These are phyloP conservation scores for Triplophysa tibetana DNA, from an alignment of 2,113 vertebrate genomes.

Conservation along the genomic window DNA sequence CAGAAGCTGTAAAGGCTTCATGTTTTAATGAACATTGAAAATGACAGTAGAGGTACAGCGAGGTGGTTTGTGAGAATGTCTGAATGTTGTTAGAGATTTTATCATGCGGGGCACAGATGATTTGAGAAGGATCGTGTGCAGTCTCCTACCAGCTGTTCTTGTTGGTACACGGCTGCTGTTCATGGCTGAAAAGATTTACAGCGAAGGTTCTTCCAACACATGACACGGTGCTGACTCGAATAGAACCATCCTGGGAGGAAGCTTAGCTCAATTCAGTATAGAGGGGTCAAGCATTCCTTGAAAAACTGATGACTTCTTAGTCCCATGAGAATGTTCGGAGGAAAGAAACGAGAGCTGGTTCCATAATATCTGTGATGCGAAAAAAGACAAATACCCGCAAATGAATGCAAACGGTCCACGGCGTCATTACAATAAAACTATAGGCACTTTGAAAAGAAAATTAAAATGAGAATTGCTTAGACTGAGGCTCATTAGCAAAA, in stretches of 20 bases:
- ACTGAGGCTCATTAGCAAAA: background rate
- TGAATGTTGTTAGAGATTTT: conserved; percentile 63
- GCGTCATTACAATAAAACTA: background rate
- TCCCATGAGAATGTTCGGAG: background rate
- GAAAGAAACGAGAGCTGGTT: background rate
- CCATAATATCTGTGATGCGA: background rate
- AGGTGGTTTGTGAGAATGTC: conserved; percentile 30
- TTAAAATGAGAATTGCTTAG: background rate
- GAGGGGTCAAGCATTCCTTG: background rate
- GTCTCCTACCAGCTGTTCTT: conserved; percentile 68
- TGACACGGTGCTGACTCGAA: conserved; percentile 13
- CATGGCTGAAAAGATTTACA: conserved; percentile 61
- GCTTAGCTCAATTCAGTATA: background rate
- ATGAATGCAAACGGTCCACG: background rate
- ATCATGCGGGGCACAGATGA: conserved; percentile 63
- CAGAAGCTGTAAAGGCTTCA: background rate
- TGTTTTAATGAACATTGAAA: background rate
- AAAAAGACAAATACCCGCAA: background rate
- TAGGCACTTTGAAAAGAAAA: background rate
- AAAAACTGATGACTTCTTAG: background rate
- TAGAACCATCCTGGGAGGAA: background rate
- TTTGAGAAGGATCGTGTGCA: conserved; percentile 74
- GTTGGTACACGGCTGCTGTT: conserved; percentile 69
- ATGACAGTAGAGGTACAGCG: no score
- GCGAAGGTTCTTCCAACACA: conserved; percentile 47